Percentiles rank a stretch among this genome's conserved stretches.
phyloP scores from a whole-genome alignment of 2,113 vertebrate species.

The Anhinga anhinga region DNA sequence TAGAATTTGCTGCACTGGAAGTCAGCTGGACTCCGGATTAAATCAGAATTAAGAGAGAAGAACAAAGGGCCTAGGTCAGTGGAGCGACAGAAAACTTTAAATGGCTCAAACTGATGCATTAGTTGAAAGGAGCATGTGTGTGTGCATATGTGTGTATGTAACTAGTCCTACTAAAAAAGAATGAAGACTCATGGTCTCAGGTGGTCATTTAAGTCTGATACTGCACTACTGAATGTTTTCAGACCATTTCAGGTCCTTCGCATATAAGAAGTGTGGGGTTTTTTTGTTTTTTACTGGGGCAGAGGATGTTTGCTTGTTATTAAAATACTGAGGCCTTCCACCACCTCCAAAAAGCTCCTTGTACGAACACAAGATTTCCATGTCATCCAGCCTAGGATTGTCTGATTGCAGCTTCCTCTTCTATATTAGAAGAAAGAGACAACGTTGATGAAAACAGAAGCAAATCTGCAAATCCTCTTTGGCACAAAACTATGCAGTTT shows the following conservation, averaged over 20 bases:
- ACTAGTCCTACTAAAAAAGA: not conserved
- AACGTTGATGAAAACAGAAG: not conserved
- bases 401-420: not conserved
- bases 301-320: not conserved
- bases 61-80: not conserved
- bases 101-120: not conserved
- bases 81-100: not conserved
- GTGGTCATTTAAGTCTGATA: not conserved
- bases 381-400: not conserved
- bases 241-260: not conserved
- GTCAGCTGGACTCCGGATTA: not conserved
- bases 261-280: not conserved
- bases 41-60: not conserved
- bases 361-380: not conserved
- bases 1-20: not conserved
- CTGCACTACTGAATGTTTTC: not conserved
- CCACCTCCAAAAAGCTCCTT: not conserved
- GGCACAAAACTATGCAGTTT: not conserved
- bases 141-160: not conserved
- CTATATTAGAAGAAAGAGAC: not conserved
- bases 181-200: not conserved
- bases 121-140: not conserved
- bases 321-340: not conserved
- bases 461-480: not conserved
- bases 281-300: not conserved